Evolutionary conservation across 2,797 vertebrate genomes (phyloP).

Genomic region (Sandelia bainsii): DNA sequence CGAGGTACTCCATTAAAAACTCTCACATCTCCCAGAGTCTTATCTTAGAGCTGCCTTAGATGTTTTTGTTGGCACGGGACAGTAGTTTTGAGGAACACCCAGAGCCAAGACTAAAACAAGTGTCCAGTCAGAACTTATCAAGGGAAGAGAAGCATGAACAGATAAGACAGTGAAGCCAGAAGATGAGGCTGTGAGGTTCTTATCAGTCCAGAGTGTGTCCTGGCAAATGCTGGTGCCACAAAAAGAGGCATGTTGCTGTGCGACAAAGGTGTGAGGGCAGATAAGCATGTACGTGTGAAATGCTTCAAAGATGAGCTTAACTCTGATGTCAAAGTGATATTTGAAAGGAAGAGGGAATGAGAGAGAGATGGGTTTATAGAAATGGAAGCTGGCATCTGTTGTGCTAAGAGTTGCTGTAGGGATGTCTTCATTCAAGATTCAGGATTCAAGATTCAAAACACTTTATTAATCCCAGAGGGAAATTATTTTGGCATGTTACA

Average conservation of each 20-base stretch:
- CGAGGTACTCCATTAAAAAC: conserved; percentile 61
- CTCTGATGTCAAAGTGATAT: conserved; percentile 54
- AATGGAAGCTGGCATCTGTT: conserved; percentile 49
- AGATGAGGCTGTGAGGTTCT: conserved; percentile 63
- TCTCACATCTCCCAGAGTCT: conserved; percentile 38
- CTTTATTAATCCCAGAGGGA: no score
- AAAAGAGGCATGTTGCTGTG: conserved; percentile 68
- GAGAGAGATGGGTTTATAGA: conserved; percentile 14
- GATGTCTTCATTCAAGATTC: no score
- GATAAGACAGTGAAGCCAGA: conserved; percentile 62
- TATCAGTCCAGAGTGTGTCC: conserved; percentile 73
- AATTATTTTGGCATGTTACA: no score
- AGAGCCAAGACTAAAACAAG: conserved; percentile 17
- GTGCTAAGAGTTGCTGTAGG: conserved; percentile 35
- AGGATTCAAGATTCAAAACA: no score
- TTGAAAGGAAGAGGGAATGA: conserved; percentile 15
- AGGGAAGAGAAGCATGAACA: conserved; percentile 52
- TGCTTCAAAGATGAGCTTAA: conserved; percentile 68
- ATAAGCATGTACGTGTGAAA: conserved; percentile 75
- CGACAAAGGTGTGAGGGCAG: conserved; percentile 73
- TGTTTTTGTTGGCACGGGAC: conserved; percentile 40
- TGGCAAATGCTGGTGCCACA: conserved; percentile 53
- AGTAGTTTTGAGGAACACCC: conserved; percentile 28
- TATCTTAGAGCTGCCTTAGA: conserved; percentile 50
- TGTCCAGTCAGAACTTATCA: conserved; percentile 61